Percentiles rank a stretch among this genome's conserved stretches.
phyloP scores from a whole-genome alignment of 2,113 vertebrate genomes.

The Cygnus atratus region DNA sequence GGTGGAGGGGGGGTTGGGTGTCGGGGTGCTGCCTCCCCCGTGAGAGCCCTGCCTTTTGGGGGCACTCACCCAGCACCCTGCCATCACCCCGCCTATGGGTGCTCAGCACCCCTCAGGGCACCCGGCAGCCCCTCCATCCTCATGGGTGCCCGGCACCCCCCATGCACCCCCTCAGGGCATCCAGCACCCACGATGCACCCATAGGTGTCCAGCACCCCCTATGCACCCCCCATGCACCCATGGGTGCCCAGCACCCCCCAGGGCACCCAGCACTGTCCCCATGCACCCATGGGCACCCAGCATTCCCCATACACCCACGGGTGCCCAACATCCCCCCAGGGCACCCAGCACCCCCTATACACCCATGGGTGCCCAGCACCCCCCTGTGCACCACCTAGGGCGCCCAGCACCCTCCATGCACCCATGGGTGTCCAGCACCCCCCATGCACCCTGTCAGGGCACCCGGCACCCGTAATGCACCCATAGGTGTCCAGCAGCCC shows the following conservation, averaged over 20 bases:
- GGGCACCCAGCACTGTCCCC: not conserved
- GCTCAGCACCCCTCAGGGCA: not conserved
- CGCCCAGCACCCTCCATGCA: not conserved
- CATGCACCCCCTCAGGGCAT: not conserved
- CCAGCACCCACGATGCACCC: too few relatives aligned
- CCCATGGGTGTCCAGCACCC: not conserved
- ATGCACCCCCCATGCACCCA: not conserved
- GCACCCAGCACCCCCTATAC: too few relatives aligned
- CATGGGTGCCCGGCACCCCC: not conserved
- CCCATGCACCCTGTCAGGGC: too few relatives aligned
- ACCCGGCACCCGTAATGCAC: not conserved
- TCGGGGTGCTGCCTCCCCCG: not conserved
- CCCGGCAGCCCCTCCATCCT: not conserved
- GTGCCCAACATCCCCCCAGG: not conserved
- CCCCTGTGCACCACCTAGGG: not conserved
- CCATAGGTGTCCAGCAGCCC: not conserved
- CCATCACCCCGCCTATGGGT: not conserved
- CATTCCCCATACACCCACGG: not conserved
- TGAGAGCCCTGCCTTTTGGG: fast-evolving
- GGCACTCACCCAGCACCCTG: too few relatives aligned
- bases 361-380: too few relatives aligned
- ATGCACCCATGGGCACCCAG: not conserved
- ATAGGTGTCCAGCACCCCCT: not conserved
- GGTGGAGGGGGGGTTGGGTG: fast-evolving
- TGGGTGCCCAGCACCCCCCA: not conserved